Conservation (phyloP, 2,113 vertebrate genomes). For the Phylloscopus trochilus region DNA sequence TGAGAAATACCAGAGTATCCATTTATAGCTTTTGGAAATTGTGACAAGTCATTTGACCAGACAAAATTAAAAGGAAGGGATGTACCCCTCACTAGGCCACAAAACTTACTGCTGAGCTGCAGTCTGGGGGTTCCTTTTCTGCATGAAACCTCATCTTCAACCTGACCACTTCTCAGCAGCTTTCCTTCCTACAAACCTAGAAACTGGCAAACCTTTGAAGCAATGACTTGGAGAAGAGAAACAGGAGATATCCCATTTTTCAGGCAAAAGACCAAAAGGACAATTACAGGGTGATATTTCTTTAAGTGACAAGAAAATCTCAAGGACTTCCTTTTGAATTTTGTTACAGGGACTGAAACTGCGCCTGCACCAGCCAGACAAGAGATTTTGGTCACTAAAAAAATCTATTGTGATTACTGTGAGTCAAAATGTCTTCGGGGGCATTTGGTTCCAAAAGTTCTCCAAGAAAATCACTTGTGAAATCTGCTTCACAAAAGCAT, state of each 20-base stretch:
- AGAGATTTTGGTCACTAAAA: background rate
- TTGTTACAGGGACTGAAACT: background rate
- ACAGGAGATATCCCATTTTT: background rate
- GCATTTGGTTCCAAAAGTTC: background rate
- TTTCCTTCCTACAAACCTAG: background rate
- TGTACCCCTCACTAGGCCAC: rapidly evolving
- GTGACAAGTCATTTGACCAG: background rate
- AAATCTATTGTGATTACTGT: background rate
- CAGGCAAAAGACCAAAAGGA: background rate
- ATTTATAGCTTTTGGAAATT: background rate
- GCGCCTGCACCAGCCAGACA: rapidly evolving
- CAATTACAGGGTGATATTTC: background rate
- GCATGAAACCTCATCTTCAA: background rate
- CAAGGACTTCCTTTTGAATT: background rate
- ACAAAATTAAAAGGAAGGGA: background rate
- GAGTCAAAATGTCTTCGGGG: rapidly evolving
- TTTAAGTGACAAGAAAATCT: background rate
- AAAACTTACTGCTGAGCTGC: rapidly evolving
- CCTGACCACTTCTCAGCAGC: background rate
- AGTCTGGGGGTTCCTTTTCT: background rate
- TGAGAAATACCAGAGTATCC: background rate
- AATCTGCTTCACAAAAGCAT: background rate
- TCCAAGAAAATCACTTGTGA: background rate
- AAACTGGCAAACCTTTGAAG: background rate
- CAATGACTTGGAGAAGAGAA: background rate